Evolutionary conservation across 2,888 invertebrate species (phyloP).

Genomic region (Nomada ruficornis): DNA sequence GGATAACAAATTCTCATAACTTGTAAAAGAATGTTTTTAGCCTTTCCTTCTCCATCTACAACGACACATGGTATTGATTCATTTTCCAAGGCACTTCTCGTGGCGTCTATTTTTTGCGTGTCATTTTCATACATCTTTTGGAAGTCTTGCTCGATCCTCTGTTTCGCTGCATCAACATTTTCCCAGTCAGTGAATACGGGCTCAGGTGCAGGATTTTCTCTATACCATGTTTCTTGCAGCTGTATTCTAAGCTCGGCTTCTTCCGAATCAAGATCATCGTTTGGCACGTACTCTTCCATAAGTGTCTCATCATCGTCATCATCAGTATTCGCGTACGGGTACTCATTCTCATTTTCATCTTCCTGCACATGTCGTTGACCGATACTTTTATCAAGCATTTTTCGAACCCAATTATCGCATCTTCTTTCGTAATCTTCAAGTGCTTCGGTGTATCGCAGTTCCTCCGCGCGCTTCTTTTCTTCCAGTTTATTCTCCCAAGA

Average conservation of each 20-base stretch:
- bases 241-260: constrained; percentile 82
- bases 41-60: constrained; percentile 83
- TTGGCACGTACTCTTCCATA: constrained; percentile 3
- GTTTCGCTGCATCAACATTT: constrained; percentile 80
- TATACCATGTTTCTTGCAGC: constrained; percentile 77
- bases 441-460: constrained; percentile 83
- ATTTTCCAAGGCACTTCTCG: constrained; percentile 81
- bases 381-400: constrained; percentile 36
- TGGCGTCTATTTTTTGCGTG: constrained; percentile 83
- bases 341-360: constrained; percentile 51
- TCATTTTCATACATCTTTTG: constrained; percentile 85
- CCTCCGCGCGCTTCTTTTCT: constrained; percentile 71
- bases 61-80: constrained; percentile 84
- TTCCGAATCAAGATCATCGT: constrained; percentile 1
- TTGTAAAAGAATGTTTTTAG: constrained; percentile 75
- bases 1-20: constrained; percentile 76
- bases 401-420: constrained; percentile 56
- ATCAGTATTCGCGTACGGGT: not conserved
- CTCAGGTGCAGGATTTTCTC: constrained; percentile 81
- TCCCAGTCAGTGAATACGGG: constrained; percentile 85
- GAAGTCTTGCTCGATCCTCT: constrained; percentile 84
- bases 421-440: constrained; percentile 43
- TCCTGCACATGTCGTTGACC: constrained; percentile 58
- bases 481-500: constrained; percentile 82
- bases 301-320: constrained; percentile 11